These are phyloP conservation scores for Ceratina calcarata DNA, from an alignment of 1,140 invertebrate genomes.

Conservation along the genomic window DNA sequence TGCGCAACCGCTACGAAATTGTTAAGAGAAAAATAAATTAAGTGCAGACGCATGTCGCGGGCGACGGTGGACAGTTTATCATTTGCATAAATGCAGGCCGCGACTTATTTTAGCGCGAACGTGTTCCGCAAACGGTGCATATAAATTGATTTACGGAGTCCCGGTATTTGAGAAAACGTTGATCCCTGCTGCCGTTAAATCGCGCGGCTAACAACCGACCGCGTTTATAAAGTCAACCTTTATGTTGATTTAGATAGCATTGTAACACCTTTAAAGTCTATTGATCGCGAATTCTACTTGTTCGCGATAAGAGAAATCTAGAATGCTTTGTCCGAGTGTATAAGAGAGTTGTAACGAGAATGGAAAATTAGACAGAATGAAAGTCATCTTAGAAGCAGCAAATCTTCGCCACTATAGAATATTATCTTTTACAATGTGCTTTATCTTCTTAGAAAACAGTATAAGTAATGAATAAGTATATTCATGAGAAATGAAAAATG, in stretches of 20 bases:
- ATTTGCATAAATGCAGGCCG: constrained; percentile 58
- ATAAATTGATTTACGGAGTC: constrained; percentile 35
- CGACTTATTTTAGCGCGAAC: constrained; percentile 25
- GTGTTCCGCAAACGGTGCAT: constrained; percentile 9
- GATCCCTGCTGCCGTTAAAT: neutral
- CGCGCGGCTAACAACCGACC: neutral
- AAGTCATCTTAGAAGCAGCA: neutral
- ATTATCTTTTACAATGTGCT: no score
- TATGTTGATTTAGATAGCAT: constrained; percentile 21
- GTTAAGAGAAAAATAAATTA: constrained; percentile 58
- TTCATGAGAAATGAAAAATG: neutral
- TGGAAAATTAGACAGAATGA: neutral
- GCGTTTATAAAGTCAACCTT: neutral
- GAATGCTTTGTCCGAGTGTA: neutral
- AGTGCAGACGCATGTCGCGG: constrained; percentile 37
- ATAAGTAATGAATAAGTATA: neutral
- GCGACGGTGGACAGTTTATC: constrained; percentile 43
- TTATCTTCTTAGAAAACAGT: neutral
- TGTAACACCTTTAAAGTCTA: constrained; percentile 1
- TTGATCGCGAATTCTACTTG: neutral
- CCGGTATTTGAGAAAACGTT: constrained; percentile 4
- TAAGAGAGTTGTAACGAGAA: neutral
- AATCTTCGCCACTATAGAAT: neutral
- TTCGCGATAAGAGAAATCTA: neutral
- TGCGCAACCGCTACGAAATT: constrained; percentile 16